Base-by-base conservation (phyloP, 92 coral and sea anemone species). In the Palythoa heliodiscus region DNA sequence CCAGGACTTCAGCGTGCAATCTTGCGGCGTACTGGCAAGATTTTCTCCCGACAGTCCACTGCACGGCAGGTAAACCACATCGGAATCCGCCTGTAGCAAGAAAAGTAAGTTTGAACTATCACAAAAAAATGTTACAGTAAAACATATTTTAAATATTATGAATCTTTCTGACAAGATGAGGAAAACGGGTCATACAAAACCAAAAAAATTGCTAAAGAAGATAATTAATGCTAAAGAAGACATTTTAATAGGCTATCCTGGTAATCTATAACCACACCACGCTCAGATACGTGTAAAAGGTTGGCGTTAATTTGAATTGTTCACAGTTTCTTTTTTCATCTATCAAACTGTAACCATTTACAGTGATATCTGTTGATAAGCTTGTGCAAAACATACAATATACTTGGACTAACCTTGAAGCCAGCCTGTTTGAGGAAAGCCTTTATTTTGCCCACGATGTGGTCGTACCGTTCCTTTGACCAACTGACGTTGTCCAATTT, bases 31-130 rank as follows among this genome's bases (percentile, higher is more conserved):
- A 47, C 90, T 88, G 61, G 84, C 87, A n/a, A 96, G 90, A 58
- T 96, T 96, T 71, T 92, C 99, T 17, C 99, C 99, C 70, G 96
- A 92, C 71, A 96, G 94, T 68, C 99, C 99, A 75, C 99, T 96
- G 74, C 97, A 95, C 2, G 99, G 99, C 40, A 96, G 96, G 76
- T 91, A 96, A 54, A 78, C 90, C 24, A 96, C 99, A 85, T 96
- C 99, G 12, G 91, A 89, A 47, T 96, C 99, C 91, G 93, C 39
- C 22, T 75, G 37, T 50, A 47, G 64, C 48, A 20, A 11, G 37
- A 40, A 64, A 43, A 37, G 2, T 39, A 22, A 24, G 8, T n/a
- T 22, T 25, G 14, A 29, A 37, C 23, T 24, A n/a, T 4, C 17
- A 63, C 0, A 9, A 63, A 4, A 29, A 69, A 5, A 12, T 25